These are phyloP conservation scores for Uromys caudimaculatus DNA, from an alignment of 2,797 vertebrate species.

Conservation along the genomic window DNA sequence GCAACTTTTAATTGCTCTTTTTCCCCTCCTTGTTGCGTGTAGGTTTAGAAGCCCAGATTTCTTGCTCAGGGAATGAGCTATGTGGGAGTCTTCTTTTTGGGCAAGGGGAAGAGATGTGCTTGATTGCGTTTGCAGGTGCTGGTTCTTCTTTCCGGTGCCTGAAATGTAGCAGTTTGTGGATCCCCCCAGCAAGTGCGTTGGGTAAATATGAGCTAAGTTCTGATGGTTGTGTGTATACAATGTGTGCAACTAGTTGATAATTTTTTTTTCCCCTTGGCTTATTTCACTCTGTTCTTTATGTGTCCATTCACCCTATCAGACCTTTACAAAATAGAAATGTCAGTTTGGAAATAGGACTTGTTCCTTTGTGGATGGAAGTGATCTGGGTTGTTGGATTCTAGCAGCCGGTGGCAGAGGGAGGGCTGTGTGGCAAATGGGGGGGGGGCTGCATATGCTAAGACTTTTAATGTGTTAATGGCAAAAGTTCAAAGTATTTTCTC, in stretches of 20 bases:
- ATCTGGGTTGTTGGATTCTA: conserved; percentile 63
- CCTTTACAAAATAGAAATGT: conserved; percentile 68
- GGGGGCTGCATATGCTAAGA: conserved; percentile 76
- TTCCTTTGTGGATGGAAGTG: conserved; percentile 76
- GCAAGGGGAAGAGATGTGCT: conserved; percentile 67
- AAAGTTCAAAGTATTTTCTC: conserved; percentile 77
- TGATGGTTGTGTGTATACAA: background rate
- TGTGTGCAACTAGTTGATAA: conserved; percentile 70
- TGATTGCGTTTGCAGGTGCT: conserved; percentile 73
- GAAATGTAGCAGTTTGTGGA: conserved; percentile 75
- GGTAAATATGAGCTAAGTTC: conserved; percentile 39
- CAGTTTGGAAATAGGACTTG: conserved; percentile 75
- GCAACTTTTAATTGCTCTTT: conserved; percentile 88
- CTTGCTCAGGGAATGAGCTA: conserved; percentile 63
- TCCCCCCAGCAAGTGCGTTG: conserved; percentile 68
- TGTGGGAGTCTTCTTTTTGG: conserved; percentile 70
- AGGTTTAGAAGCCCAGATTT: conserved; percentile 76
- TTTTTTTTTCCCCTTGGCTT: conserved; percentile 67
- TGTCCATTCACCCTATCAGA: conserved; percentile 69
- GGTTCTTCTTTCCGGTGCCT: conserved; percentile 77
- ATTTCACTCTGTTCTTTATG: conserved; percentile 53
- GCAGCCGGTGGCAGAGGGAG: conserved; percentile 45
- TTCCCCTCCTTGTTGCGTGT: conserved; percentile 63
- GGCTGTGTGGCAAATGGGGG: background rate
- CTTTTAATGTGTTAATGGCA: conserved; percentile 81